Evolutionary conservation across 2,888 invertebrate species (phyloP), one percentile per base, ranked within the genome.

Genomic region (Copidosoma aretas): DNA sequence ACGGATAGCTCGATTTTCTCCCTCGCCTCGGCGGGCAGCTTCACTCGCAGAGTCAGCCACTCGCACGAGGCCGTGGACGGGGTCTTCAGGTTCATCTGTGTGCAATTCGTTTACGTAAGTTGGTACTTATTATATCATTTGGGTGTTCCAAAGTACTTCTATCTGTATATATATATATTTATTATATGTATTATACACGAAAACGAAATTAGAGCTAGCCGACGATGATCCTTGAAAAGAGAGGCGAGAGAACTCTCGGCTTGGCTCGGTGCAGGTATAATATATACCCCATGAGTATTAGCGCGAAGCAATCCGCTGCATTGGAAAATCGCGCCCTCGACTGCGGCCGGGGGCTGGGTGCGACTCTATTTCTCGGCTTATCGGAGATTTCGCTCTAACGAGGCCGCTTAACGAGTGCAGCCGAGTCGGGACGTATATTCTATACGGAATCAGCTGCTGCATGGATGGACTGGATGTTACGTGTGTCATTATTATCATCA

Each of bases 1-100:
- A 84, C 90, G 71, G 90, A 88, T 56, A 96, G 85, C 73, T 92
- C 90, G 68, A 96, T 89, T 78, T 91, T 91, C 74, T 91, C 89
- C 56, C 88, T 88, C 70, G 88, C 88, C 79, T 95, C 94, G 1
- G 89, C 91, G 0, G 94, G 92, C 81, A 97, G 85, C 75, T 89
- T 85, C 19, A 96, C 88, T 70, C 88, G 87, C 25, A 97, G 86
- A n/a, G 94, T 87, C 84, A 97, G 89, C 82, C 93, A 91, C 83
- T 97, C 96, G 84, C 95, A 95, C 78, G 94, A 94, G 3, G 93
- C 88, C 0, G 93, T 90, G 1, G 89, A 86, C 21, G 91, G 89
- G 0, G 91, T 93, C 82, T 93, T 94, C 70, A 90, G 90, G 0
- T 92, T 91, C 87, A 95, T 91, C 91, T 93, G 62, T 93, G 62